These are phyloP conservation scores for Pampus argenteus DNA, from an alignment of 2,797 vertebrate species.

Conservation along the genomic window DNA sequence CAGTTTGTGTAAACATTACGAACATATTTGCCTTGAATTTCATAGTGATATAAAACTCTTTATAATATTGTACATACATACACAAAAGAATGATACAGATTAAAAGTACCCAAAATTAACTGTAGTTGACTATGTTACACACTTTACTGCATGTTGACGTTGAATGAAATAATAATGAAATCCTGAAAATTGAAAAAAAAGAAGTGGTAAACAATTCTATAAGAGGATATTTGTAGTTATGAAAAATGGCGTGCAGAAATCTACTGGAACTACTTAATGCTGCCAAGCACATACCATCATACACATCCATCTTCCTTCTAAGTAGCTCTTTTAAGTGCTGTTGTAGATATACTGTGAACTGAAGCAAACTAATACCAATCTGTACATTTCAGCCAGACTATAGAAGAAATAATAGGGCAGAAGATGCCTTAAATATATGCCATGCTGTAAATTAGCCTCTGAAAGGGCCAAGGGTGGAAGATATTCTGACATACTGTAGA, in stretches of 20 bases:
- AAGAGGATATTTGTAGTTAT: background rate
- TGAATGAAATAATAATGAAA: background rate
- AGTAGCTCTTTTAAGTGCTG: conserved; percentile 8
- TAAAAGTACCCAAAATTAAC: background rate
- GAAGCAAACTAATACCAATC: background rate
- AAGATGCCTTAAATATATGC: conserved; percentile 19
- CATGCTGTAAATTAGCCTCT: conserved; percentile 13
- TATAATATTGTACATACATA: background rate
- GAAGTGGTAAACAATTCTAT: background rate
- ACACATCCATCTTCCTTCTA: conserved; percentile 9
- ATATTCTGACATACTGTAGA: background rate
- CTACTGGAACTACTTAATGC: background rate
- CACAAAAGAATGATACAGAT: conserved; percentile 1
- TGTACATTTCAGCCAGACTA: conserved; percentile 12
- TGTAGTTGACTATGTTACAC: no score
- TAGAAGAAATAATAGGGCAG: conserved; percentile 18
- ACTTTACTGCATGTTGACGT: background rate
- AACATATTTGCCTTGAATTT: conserved; percentile 4
- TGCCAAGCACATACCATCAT: background rate
- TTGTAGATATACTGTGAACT: conserved; percentile 1
- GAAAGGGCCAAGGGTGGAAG: conserved; percentile 5
- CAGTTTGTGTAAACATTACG: background rate
- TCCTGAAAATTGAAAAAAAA: background rate
- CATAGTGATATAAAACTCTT: background rate
- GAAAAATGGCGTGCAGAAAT: background rate